Percentiles rank a stretch among this genome's conserved stretches.
Conservation (phyloP, 2,797 vertebrate genomes). For the Smutsia gigantea region DNA sequence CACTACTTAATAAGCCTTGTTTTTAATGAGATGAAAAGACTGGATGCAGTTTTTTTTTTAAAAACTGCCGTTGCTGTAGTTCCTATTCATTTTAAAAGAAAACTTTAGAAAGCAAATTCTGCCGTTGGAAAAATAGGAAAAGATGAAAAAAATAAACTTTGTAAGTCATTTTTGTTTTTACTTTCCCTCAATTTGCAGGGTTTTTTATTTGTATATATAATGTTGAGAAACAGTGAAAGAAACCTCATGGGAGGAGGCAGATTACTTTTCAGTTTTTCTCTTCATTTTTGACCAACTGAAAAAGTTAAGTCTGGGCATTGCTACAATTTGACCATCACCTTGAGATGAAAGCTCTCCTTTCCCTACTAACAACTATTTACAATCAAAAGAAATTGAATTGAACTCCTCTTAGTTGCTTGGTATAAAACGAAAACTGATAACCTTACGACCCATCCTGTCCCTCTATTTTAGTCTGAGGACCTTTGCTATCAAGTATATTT, state of each 20-base stretch:
- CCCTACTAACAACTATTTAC: slow-evolving; percentile 2
- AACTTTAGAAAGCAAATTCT: slow-evolving; percentile 48
- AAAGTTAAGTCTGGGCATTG: slow-evolving; percentile 24
- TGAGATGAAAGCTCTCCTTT: slow-evolving; percentile 26
- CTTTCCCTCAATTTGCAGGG: background rate
- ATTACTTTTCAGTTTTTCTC: slow-evolving; percentile 44
- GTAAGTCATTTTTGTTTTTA: slow-evolving; percentile 15
- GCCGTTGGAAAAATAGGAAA: background rate
- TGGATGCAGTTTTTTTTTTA: slow-evolving; percentile 25
- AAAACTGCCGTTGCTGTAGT: slow-evolving; percentile 40
- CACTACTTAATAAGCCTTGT: background rate
- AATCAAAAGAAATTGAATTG: slow-evolving; percentile 53
- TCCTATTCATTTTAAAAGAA: slow-evolving; percentile 69
- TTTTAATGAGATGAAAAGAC: slow-evolving; percentile 61
- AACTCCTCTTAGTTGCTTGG: background rate
- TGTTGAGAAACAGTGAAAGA: slow-evolving; percentile 46
- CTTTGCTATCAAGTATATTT: slow-evolving; percentile 21
- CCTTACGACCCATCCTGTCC: background rate
- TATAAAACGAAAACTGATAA: background rate
- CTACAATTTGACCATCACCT: slow-evolving; percentile 22
- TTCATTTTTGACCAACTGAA: slow-evolving; percentile 22
- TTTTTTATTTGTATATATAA: slow-evolving; percentile 17
- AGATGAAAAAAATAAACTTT: slow-evolving; percentile 58
- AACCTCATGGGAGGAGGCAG: background rate
- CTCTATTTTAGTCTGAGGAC: background rate